Conservation (phyloP, 2,888 invertebrate species). For the Crossocerus cetratus region DNA sequence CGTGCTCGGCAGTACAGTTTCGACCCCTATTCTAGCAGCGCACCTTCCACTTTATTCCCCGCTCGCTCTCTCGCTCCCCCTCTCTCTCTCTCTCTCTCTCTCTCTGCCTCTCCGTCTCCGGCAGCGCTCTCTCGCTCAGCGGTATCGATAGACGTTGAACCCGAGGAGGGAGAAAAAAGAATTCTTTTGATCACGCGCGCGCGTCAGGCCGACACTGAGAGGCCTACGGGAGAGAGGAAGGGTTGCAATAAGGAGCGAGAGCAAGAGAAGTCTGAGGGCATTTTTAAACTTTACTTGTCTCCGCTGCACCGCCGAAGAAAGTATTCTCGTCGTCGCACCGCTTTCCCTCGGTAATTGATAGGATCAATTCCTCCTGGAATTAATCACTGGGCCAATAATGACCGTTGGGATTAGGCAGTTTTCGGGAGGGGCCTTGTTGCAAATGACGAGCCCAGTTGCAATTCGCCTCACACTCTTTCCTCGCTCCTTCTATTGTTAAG, state of each 20-base stretch:
- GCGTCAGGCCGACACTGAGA: background rate
- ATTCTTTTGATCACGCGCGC: constrained; percentile 3
- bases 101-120: background rate
- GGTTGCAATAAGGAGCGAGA: constrained; percentile 1
- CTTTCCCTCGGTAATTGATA: no score
- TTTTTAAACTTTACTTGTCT: constrained; percentile 1
- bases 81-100: constrained; percentile 18
- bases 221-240: constrained; percentile 3
- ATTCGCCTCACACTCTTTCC: no score
- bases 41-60: constrained; percentile 7
- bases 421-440: no score
- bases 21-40: constrained; percentile 9
- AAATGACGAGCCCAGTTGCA: no score
- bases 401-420: no score
- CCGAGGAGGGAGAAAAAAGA: constrained; percentile 6
- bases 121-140: background rate
- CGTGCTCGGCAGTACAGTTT: constrained; percentile 4
- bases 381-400: no score
- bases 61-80: constrained; percentile 18
- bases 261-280: constrained; percentile 3
- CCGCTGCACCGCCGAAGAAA: background rate
- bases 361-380: no score
- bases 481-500: no score
- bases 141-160: constrained; percentile 5
- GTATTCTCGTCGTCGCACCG: background rate